A percentile compares a stretch with the other conserved stretches of the same genome.
These are phyloP conservation scores for Grallaria varia DNA, from an alignment of 2,113 vertebrate species.

Conservation along the genomic window DNA sequence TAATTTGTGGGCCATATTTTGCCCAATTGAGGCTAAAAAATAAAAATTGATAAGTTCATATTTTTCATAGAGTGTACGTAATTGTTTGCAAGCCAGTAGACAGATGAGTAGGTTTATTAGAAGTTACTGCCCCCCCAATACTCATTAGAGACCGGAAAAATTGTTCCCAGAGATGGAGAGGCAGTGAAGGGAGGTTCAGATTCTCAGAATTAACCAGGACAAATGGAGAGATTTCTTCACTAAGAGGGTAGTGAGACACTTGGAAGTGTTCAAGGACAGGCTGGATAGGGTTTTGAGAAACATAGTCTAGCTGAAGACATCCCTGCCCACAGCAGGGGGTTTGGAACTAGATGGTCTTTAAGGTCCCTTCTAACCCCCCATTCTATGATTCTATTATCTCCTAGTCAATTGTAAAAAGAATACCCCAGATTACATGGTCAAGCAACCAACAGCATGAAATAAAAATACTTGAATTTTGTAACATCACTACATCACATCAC, in stretches of 20 bases:
- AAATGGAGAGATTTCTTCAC: neutral
- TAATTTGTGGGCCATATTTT: neutral
- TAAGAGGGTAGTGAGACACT: neutral
- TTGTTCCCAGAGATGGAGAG: neutral
- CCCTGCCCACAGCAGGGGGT: too few species aligned
- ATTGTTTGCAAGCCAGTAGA: neutral
- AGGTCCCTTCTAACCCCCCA: neutral
- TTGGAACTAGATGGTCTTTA: neutral
- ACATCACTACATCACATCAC: neutral
- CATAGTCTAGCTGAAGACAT: neutral
- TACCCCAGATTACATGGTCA: accelerated
- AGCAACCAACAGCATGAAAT: neutral
- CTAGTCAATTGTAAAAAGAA: neutral
- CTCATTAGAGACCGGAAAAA: neutral
- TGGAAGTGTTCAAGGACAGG: neutral
- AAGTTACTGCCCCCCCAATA: neutral
- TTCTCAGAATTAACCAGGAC: neutral
- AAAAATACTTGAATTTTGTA: neutral
- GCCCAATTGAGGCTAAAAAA: neutral
- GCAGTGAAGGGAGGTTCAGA: neutral
- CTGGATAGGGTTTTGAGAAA: neutral
- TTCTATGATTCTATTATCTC: neutral
- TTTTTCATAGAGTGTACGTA: neutral
- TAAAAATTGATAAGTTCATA: neutral
- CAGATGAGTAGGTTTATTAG: neutral